phyloP scores from a whole-genome alignment of 1,140 invertebrate genomes.

The Sogatella furcifera region DNA sequence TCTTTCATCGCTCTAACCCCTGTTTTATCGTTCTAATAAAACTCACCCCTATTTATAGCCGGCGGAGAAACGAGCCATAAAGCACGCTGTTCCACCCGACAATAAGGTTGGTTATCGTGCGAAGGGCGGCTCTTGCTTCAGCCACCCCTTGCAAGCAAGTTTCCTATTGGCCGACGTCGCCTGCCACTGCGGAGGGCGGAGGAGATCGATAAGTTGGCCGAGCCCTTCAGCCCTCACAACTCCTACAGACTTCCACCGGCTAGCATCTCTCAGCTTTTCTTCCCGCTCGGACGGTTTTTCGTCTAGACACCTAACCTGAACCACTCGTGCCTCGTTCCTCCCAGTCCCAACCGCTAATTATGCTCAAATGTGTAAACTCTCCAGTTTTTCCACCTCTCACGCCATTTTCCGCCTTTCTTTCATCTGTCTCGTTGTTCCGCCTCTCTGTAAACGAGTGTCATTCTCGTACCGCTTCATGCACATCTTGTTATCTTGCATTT shows the following conservation, averaged over 20 bases:
- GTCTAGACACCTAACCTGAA: neutral
- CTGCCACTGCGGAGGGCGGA: neutral
- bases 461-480: no score
- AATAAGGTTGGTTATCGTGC: slow-evolving; percentile 3
- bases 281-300: neutral
- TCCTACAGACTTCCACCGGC: neutral
- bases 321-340: no score
- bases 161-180: neutral
- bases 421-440: no score
- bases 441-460: no score
- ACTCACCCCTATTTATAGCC: slow-evolving; percentile 16
- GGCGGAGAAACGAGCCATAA: neutral
- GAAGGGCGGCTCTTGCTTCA: neutral
- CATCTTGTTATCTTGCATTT: no score
- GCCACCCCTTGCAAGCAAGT: neutral
- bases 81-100: neutral
- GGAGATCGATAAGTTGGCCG: neutral
- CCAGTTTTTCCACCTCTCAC: no score
- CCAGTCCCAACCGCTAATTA: no score
- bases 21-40: slow-evolving; percentile 18
- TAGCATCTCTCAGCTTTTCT: neutral
- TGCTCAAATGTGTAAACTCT: no score
- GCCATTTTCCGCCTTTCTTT: no score
- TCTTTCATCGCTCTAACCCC: slow-evolving; percentile 15
- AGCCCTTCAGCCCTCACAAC: neutral